Base-by-base conservation (phyloP, 1,140 invertebrate genomes). In the Zaprionus gabonicus region DNA sequence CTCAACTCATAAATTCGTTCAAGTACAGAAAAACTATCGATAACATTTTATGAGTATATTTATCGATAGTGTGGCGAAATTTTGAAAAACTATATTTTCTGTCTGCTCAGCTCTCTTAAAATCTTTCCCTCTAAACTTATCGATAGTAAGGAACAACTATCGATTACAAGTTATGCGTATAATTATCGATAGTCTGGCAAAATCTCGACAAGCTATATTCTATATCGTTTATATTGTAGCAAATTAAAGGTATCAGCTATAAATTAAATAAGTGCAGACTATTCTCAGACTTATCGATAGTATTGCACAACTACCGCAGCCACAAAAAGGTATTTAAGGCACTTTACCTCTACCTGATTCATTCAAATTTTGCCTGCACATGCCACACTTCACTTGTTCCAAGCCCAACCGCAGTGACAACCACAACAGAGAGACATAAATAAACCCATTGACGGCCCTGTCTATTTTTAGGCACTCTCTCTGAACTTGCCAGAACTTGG, bases 401-500 rank as follows among this genome's bases (percentile, higher is more conserved):
- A 59, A 41, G 15, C 55, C 7, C 2, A 23, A 44, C 51, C 27
- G 17, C 15, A 65, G 34, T 6, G 34, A 28, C n/a, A 28, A 41
- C 12, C 34, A 23, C 12, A 17, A 58, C 10, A 38, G 4, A 13
- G 2, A 20, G 23, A 51, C 20, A 25, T 51, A 51, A 51, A 25
- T 51, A 51, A 51, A 38, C 55, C 20, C 53, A 44, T 57, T 57
- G 64, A 56, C 46, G 20, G 34, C 38, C 20, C 7, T n/a, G 4
- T 36, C 56, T 69, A 69, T 69, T 69, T 69, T 60, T 69, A 69
- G 46, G 46, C 46, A 51, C 4, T 51, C 10, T 51, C 10, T 51
- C 20, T 25, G 56, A 59, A 49, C 20, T 25, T 44, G 41, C 15
- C 20, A 36, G 31, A 38, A 31, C 31, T 58, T 58, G 56, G 31